Base-by-base conservation (phyloP, 1,140 invertebrate genomes). In the Portunus trituberculatus region DNA sequence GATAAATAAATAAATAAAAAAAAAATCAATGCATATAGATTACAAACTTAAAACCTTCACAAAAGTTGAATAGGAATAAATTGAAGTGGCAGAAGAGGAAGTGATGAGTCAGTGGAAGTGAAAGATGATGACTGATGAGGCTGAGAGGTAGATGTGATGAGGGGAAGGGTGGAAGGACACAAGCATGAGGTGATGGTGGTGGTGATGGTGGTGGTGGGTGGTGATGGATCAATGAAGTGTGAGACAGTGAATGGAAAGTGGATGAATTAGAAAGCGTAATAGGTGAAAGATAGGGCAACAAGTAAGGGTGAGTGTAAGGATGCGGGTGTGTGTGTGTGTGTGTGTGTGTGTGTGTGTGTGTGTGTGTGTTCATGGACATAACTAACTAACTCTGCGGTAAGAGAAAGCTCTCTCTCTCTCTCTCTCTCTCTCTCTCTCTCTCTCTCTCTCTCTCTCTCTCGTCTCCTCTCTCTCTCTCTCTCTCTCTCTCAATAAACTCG, bases 391-490 rank as follows among this genome's bases (percentile, higher is more conserved):
- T 28, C 39, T 39, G 39, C 39, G 39, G 39, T 39, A 39, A 39
- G 39, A 39, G 39, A 39, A 39, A 39, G 39, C 28, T 86, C 28
- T 86, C 84, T 6, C n/a, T 91, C 89, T 91, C 46, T 25, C 89
- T 91, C 89, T 91, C 46, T 46, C 32, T 52, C 89, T 52, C 89
- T 46, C 89, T 46, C 46, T 52, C 32, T 91, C 89, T 52, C 46
- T 92, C 91, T 92, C 52, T 52, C 91, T 92, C 52, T 52, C 45
- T 67, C 91, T 67, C 91, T 92, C 52, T 67, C 91, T 92, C n/a
- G n/a, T n/a, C n/a, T n/a, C n/a, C 48, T 29, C 48, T 29, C 91
- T 67, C 28, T 76, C 32, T 14, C 46, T 92, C 31, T 76, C 28
- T 92, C 45, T 28, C 46, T 67, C 48, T 29, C 20, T 7, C 83